Percentiles rank a stretch among this genome's conserved stretches.
Evolutionary conservation across 2,113 vertebrate species (phyloP).

Genomic region (Colinus virginianus): DNA sequence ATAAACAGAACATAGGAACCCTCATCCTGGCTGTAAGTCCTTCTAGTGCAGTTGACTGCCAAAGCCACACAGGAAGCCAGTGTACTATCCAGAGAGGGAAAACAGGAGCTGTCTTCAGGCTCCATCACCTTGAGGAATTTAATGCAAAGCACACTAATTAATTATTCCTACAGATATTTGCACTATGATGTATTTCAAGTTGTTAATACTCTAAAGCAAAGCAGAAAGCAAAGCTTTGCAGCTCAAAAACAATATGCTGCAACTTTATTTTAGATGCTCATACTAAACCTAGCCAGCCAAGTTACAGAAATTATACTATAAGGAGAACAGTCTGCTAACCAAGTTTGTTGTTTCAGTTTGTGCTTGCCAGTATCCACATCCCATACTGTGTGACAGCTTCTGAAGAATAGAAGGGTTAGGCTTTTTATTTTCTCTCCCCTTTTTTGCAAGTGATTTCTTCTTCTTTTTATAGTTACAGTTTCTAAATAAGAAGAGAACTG

Average conservation of each 20-base stretch:
- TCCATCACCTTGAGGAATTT: background rate
- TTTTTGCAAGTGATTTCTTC: background rate
- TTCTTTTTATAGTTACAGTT: background rate
- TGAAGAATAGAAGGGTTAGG: background rate
- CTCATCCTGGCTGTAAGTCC: background rate
- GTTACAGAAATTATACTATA: background rate
- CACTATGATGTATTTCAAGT: background rate
- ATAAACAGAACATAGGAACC: background rate
- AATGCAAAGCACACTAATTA: background rate
- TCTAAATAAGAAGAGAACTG: background rate
- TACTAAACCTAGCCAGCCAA: background rate
- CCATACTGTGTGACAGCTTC: background rate
- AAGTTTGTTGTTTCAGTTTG: background rate
- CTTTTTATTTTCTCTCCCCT: background rate
- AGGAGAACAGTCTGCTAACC: background rate
- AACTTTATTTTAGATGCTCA: background rate
- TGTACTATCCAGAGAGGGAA: background rate
- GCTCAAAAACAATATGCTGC: background rate
- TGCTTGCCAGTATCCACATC: background rate
- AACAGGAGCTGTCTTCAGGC: background rate
- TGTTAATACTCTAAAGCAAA: background rate
- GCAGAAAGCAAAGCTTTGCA: background rate
- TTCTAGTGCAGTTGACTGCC: background rate
- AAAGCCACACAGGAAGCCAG: background rate
- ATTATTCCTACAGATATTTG: background rate